A percentile compares a stretch with the other conserved stretches of the same genome.
These are phyloP conservation scores for Cassiopea xamachana DNA, from an alignment of 30 jellyfish, hydroid and myxozoan genomes.

Conservation along the genomic window DNA sequence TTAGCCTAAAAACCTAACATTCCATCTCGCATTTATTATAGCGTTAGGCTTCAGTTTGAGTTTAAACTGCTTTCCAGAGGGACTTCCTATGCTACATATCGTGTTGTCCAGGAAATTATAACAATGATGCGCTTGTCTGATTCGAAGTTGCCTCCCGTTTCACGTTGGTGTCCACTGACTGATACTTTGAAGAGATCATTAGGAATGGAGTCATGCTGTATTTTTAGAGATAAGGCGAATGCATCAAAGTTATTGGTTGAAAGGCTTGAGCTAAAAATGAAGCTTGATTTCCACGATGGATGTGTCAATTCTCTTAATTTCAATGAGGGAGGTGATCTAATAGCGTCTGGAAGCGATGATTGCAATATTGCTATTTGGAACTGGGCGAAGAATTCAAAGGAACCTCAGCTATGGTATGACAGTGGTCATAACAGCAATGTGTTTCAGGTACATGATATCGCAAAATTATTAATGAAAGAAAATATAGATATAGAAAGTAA, in stretches of 20 bases:
- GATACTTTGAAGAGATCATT: conserved; percentile 38
- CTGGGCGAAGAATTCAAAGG: conserved; percentile 72
- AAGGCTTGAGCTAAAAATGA: conserved; percentile 60
- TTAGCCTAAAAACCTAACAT: no score
- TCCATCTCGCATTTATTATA: no score
- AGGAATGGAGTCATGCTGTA: conserved; percentile 43
- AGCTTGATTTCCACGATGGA: conserved; percentile 85
- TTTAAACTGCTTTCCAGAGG: neutral
- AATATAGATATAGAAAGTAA: no score
- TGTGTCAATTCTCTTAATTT: conserved; percentile 91
- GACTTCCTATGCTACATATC: neutral
- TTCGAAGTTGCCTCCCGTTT: neutral
- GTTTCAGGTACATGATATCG: conserved; percentile 72
- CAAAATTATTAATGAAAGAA: neutral
- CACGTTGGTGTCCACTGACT: conserved; percentile 51
- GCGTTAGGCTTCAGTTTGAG: no score
- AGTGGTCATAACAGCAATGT: conserved; percentile 97
- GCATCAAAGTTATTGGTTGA: conserved; percentile 70
- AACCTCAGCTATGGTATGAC: conserved; percentile 81
- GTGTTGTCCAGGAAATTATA: neutral
- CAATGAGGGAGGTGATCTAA: conserved; percentile 82
- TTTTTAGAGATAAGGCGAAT: conserved; percentile 66
- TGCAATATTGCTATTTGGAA: conserved; percentile 90
- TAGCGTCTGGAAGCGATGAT: conserved; percentile 97
- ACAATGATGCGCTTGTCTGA: neutral